A percentile compares a stretch with the other conserved stretches of the same genome.
These are phyloP conservation scores for Nowickia ferox DNA, from an alignment of 2,888 invertebrate genomes.

Conservation along the genomic window DNA sequence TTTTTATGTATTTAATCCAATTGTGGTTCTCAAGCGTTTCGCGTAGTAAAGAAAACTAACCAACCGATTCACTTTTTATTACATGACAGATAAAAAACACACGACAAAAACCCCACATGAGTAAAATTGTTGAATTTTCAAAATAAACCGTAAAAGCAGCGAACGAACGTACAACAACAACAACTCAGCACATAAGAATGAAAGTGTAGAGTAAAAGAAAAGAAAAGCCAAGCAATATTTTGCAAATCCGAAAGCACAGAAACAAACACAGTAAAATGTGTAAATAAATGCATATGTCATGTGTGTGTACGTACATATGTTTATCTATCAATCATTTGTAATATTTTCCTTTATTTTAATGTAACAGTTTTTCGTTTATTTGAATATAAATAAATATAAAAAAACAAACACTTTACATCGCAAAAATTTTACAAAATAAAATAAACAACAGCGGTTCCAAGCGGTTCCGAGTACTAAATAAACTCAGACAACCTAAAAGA, in stretches of 20 bases:
- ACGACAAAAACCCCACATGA: conserved; percentile 51
- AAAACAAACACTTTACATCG: not conserved
- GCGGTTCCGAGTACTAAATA: conserved; percentile 79
- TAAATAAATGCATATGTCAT: conserved; percentile 28
- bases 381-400: conserved; percentile 41
- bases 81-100: conserved; percentile 54
- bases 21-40: conserved; percentile 56
- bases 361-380: conserved; percentile 35
- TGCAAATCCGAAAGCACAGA: conserved; percentile 46
- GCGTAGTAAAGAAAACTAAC: conserved; percentile 67
- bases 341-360: conserved; percentile 57
- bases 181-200: conserved; percentile 54
- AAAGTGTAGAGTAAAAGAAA: conserved; percentile 40
- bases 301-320: not conserved
- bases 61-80: conserved; percentile 70
- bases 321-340: conserved; percentile 2
- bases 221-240: conserved; percentile 32
- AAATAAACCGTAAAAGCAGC: conserved; percentile 43
- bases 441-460: conserved; percentile 76
- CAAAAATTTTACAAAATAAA: conserved; percentile 32
- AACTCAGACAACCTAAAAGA: conserved; percentile 48
- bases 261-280: not conserved
- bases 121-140: conserved; percentile 30
- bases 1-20: conserved; percentile 37
- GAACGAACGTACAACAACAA: conserved; percentile 33